These are phyloP conservation scores for Schizothorax lantsangensis DNA, from an alignment of 2,797 vertebrate species.

Conservation along the genomic window DNA sequence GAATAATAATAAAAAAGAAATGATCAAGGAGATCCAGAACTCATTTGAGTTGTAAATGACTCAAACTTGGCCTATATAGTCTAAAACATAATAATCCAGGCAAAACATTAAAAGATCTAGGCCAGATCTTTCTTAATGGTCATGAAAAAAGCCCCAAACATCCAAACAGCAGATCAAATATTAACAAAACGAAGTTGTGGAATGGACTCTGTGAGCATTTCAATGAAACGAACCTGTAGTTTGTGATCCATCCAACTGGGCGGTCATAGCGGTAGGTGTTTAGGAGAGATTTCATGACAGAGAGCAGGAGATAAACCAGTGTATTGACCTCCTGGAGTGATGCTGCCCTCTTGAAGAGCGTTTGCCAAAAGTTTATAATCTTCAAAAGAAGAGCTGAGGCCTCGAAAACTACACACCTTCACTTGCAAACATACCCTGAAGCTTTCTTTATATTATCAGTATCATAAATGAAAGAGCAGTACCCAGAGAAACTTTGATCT, in stretches of 20 bases:
- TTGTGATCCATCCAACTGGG: not conserved
- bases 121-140: not conserved
- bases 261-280: not conserved
- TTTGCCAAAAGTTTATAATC: slow-evolving; percentile 32
- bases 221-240: not conserved
- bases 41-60: slow-evolving; percentile 21
- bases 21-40: not conserved
- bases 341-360: not conserved
- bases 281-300: not conserved
- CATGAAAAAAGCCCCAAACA: not conserved
- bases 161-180: not conserved
- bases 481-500: slow-evolving; percentile 27
- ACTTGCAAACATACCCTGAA: slow-evolving; percentile 15
- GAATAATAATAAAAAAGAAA: not conserved
- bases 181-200: not conserved
- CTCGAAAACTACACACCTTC: slow-evolving; percentile 23
- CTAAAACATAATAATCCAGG: not conserved
- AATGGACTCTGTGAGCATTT: not conserved
- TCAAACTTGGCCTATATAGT: not conserved
- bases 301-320: not conserved
- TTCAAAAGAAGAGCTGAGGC: slow-evolving; percentile 30
- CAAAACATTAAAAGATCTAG: not conserved
- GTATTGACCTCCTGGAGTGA: slow-evolving; percentile 40
- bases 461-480: slow-evolving; percentile 22
- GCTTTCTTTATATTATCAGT: slow-evolving; percentile 32